Evolutionary conservation across 1,140 invertebrate genomes (phyloP).

Genomic region (Anastrepha ludens): DNA sequence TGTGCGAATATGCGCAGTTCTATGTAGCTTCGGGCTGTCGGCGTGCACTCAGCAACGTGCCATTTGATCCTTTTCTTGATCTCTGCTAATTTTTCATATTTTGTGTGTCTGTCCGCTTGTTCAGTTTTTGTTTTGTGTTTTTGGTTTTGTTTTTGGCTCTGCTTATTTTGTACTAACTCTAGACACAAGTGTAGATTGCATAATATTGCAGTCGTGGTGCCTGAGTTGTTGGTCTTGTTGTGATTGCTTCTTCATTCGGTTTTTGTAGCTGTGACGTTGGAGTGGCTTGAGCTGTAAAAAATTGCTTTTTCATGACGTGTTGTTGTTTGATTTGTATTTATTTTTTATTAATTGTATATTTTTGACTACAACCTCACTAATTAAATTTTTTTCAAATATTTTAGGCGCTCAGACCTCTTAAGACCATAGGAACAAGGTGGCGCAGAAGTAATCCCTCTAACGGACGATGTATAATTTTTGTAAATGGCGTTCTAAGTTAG

Average conservation of each 20-base stretch:
- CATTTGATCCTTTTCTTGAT: conserved; percentile 38
- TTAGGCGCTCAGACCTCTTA: no score
- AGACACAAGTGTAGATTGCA: background rate
- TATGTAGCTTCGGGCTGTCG: conserved; percentile 23
- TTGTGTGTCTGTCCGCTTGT: background rate
- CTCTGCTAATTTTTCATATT: conserved; percentile 37
- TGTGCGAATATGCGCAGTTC: background rate
- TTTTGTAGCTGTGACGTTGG: background rate
- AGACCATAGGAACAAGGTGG: no score
- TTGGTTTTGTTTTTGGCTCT: background rate
- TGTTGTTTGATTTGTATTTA: no score
- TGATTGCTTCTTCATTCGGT: background rate
- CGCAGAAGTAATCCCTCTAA: no score
- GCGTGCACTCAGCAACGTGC: conserved; percentile 30
- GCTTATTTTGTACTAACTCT: background rate
- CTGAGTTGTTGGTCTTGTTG: background rate
- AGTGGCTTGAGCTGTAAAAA: background rate
- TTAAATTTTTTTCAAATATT: no score
- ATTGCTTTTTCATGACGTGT: no score
- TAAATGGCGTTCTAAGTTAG: no score
- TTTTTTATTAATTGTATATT: no score
- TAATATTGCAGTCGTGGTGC: conserved; percentile 12
- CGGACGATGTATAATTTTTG: no score
- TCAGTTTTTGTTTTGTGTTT: background rate
- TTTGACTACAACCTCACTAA: no score